These are phyloP conservation scores for Cryptophagus acutangulus DNA, from an alignment of 2,888 invertebrate genomes.

Conservation along the genomic window DNA sequence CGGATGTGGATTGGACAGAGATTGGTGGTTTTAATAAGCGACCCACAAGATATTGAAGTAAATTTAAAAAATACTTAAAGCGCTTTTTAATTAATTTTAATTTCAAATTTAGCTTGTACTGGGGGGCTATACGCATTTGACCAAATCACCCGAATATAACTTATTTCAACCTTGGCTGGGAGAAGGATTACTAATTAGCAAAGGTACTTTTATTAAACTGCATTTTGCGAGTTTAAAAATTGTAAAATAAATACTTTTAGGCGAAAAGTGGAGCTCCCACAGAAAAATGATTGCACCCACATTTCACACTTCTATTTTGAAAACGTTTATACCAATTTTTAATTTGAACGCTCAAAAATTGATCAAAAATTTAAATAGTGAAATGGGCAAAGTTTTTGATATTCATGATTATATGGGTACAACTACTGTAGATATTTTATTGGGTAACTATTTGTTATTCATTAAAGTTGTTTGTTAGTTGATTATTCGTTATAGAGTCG, in stretches of 20 bases:
- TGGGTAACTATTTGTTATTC: conserved; percentile 32
- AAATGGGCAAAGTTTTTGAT: conserved; percentile 49
- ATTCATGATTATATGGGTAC: conserved; percentile 51
- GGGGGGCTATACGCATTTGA: conserved; percentile 41
- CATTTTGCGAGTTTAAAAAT: conserved; percentile 7
- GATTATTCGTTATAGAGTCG: conserved; percentile 44
- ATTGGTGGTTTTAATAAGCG: conserved; percentile 22
- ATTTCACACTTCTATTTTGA: conserved; percentile 51
- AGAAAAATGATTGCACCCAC: conserved; percentile 53
- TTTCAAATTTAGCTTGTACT: conserved; percentile 33
- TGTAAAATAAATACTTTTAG: conserved; percentile 28
- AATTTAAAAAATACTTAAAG: conserved; percentile 5
- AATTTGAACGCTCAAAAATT: conserved; percentile 49
- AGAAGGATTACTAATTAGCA: conserved; percentile 44
- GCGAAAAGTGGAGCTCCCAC: conserved; percentile 51
- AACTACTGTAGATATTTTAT: conserved; percentile 51
- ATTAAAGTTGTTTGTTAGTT: conserved; percentile 4
- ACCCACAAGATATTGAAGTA: conserved; percentile 29
- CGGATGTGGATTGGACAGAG: conserved; percentile 25
- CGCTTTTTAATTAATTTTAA: conserved; percentile 1
- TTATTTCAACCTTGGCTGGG: conserved; percentile 47
- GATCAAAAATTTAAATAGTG: conserved; percentile 42
- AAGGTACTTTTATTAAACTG: conserved; percentile 33
- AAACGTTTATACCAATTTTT: conserved; percentile 52
- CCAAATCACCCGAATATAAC: conserved; percentile 43